Conservation (phyloP, 2,113 vertebrate genomes). For the Illadopsis cleaveri region DNA sequence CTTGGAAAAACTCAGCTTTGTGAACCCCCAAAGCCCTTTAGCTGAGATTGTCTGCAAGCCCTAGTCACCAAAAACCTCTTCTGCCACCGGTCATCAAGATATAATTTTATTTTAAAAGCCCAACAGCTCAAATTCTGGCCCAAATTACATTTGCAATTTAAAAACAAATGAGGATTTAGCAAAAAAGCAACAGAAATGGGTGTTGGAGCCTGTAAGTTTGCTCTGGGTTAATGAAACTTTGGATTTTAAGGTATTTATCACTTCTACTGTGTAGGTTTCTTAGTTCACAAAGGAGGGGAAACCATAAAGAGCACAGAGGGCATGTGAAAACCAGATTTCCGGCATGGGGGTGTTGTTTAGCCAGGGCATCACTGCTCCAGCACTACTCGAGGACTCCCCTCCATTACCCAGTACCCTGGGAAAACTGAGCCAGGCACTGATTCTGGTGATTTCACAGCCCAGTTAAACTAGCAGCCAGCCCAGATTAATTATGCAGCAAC, state of each 20-base stretch:
- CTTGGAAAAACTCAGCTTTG: neutral
- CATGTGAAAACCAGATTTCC: neutral
- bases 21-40: neutral
- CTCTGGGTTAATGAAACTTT: neutral
- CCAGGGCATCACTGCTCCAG: neutral
- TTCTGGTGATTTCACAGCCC: neutral
- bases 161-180: conserved; percentile 25
- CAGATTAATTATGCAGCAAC: neutral
- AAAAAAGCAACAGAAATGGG: neutral
- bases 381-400: neutral
- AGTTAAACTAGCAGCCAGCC: neutral
- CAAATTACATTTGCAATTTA: conserved; percentile 4
- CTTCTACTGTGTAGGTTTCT: neutral
- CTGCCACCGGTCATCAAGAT: neutral
- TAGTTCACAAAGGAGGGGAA: neutral
- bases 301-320: fast-evolving
- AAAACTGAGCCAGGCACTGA: neutral
- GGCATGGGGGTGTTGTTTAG: neutral
- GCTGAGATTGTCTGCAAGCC: neutral
- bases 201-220: neutral
- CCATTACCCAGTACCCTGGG: neutral
- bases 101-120: neutral
- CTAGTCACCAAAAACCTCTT: neutral
- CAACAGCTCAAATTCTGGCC: neutral
- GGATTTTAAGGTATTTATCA: neutral